Evolutionary conservation across 2,113 vertebrate species (phyloP).

Genomic region (Balaeniceps rex): DNA sequence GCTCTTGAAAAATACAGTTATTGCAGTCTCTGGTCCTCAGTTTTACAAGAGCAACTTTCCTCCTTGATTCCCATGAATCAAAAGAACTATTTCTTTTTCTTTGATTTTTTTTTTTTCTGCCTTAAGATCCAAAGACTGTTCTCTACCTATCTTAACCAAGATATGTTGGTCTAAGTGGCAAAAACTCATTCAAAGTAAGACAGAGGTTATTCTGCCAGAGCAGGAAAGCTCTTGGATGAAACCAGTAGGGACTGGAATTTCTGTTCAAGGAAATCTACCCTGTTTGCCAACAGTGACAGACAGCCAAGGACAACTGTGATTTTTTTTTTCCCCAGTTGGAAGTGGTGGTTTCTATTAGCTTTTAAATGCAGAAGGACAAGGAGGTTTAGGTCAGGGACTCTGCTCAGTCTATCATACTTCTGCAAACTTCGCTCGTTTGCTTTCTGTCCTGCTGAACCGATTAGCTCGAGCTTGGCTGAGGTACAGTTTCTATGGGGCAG

Average conservation of each 20-base stretch:
- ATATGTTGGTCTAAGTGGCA: neutral
- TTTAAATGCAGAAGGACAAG: neutral
- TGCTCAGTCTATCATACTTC: neutral
- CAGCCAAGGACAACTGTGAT: neutral
- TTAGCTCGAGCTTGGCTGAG: neutral
- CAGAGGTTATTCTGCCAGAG: neutral
- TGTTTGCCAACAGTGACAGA: neutral
- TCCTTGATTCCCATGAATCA: neutral
- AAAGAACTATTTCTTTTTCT: neutral
- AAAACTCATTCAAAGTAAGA: neutral
- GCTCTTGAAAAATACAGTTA: conserved; percentile 36
- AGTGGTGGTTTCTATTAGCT: neutral
- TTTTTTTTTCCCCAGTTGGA: neutral
- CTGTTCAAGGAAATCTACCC: neutral
- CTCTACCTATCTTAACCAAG: neutral
- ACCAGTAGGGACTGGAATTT: neutral
- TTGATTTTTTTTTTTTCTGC: neutral
- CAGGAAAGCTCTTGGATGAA: neutral
- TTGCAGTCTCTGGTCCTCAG: neutral
- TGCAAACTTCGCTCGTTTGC: neutral
- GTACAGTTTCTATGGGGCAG: neutral
- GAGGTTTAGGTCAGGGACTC: neutral
- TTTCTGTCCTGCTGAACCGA: neutral
- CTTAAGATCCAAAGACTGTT: neutral
- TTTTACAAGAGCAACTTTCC: neutral